Conservation (phyloP, 2,113 vertebrate genomes). For the Sylvietta virens region DNA sequence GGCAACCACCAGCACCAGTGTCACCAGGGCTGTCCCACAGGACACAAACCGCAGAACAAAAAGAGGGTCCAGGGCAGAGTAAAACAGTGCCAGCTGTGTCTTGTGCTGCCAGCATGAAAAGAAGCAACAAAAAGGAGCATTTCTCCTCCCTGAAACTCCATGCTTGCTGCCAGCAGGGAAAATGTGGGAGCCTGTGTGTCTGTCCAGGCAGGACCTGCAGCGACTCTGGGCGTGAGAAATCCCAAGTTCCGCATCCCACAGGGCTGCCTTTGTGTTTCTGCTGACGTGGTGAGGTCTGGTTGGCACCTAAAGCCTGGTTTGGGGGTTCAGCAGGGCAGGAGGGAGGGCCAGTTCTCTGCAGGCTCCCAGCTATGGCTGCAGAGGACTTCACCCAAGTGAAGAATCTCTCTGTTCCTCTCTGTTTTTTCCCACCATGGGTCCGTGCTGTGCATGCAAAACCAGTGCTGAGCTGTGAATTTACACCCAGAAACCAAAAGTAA, state of each 20-base stretch:
- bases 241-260: not conserved
- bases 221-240: not conserved
- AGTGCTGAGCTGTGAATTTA: not conserved
- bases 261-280: not conserved
- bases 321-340: not conserved
- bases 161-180: not conserved
- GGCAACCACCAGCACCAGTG: not conserved
- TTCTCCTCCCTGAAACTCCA: not conserved
- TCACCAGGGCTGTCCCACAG: not conserved
- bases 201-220: not conserved
- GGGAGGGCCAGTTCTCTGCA: not conserved
- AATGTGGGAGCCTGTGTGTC: fast-evolving
- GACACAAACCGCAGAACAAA: not conserved
- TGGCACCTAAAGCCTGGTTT: not conserved
- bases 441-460: not conserved
- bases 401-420: not conserved
- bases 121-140: not conserved
- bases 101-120: not conserved
- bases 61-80: not conserved
- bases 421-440: not conserved
- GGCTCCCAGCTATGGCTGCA: not conserved
- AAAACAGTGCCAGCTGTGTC: not conserved
- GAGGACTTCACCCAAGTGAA: not conserved
- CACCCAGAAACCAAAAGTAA: slow-evolving; percentile 47
- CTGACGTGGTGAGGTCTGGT: not conserved